Conservation (phyloP, 37 sponge, comb jelly and placozoan genomes). For the Chondrosia reniformis region DNA sequence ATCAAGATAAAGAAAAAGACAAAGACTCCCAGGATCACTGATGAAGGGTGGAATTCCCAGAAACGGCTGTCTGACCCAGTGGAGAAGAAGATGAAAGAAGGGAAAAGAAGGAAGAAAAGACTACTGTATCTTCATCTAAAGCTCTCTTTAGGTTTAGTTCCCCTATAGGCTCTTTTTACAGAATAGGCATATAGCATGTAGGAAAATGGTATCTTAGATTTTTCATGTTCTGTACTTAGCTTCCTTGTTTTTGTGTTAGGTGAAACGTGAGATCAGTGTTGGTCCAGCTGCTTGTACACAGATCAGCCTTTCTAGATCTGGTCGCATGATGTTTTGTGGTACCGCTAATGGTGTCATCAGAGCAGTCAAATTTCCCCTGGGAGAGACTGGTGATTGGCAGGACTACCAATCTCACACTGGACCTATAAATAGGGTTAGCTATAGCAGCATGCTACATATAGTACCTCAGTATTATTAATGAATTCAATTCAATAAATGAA, state of each 20-base stretch:
- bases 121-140: too few relatives aligned
- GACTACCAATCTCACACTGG: slow-evolving; percentile 85
- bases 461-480: background rate
- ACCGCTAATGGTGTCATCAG: slow-evolving; percentile 74
- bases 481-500: background rate
- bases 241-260: slow-evolving; percentile 21
- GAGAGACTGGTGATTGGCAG: slow-evolving; percentile 76
- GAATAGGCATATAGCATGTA: too few relatives aligned
- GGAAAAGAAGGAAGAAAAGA: too few relatives aligned
- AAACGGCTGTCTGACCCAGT: too few relatives aligned
- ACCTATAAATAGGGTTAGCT: slow-evolving; percentile 70
- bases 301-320: slow-evolving; percentile 79
- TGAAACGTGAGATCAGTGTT: slow-evolving; percentile 61
- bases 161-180: too few relatives aligned
- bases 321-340: slow-evolving; percentile 93
- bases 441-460: background rate
- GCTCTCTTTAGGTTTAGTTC: too few relatives aligned
- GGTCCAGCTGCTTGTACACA: slow-evolving; percentile 81
- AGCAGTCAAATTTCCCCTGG: slow-evolving; percentile 89
- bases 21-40: too few relatives aligned
- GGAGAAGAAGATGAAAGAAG: too few relatives aligned
- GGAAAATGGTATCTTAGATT: too few relatives aligned
- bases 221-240: background rate
- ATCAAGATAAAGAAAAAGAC: too few relatives aligned
- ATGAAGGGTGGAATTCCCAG: too few relatives aligned